phyloP scores from a whole-genome alignment of 2,113 vertebrate species.

The Amblyornis subalaris region DNA sequence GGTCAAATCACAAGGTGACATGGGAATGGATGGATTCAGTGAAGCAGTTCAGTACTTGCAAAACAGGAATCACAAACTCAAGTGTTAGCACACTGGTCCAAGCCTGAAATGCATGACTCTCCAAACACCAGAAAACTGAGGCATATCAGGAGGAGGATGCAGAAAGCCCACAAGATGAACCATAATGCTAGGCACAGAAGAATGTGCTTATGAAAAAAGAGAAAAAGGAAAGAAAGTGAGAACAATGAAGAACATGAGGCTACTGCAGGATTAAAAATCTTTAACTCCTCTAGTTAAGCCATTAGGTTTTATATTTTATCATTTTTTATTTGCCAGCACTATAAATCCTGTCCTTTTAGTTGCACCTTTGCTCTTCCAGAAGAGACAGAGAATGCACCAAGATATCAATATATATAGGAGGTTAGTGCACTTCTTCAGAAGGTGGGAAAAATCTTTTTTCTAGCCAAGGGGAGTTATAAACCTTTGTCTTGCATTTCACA shows the following conservation, averaged over 20 bases:
- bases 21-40: background rate
- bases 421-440: background rate
- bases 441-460: background rate
- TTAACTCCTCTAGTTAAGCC: background rate
- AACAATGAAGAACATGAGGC: background rate
- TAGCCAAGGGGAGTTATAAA: background rate
- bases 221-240: background rate
- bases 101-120: background rate
- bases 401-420: background rate
- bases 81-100: background rate
- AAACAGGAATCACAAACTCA: background rate
- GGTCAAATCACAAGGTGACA: background rate
- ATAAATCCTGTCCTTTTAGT: background rate
- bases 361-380: background rate
- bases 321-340: background rate
- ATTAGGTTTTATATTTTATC: background rate
- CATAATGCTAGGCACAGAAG: background rate
- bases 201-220: background rate
- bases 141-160: background rate
- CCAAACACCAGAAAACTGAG: background rate
- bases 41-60: background rate
- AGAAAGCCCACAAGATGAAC: background rate
- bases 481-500: background rate
- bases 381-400: background rate
- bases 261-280: background rate